Evolutionary conservation across 2,113 vertebrate species (phyloP), one percentile per base, ranked within the genome.

Genomic region (Bucco capensis): DNA sequence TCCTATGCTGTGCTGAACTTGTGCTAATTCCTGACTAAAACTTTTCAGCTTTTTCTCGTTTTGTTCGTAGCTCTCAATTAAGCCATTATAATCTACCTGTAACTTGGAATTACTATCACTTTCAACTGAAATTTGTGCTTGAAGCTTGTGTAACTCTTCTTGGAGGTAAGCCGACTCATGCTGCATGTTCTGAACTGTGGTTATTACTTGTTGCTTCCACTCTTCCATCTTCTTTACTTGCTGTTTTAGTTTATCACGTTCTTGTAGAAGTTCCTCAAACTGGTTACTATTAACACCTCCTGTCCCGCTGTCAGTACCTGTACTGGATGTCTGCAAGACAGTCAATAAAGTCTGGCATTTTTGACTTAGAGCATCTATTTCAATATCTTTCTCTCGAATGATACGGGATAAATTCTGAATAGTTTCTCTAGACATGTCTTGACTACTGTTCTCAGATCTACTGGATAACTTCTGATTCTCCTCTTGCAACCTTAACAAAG

Each of bases 151-250:
- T 19, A 99, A 97, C 57, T 99, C 99, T 37, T 99, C 99, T 31
- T 99, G 99, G 42, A 99, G 98, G 88, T 99, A 98, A 25, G 98
- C 99, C 0, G 99, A 99, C 96, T 99, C 99, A 2, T 98, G 99
- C n/a, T 99, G 98, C 99, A 99, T 99, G 79, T 99, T 99, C 91
- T 98, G 98, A 14, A 99, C 98, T 0, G 99, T 99, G 22, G 99
- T 99, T 93, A 99, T 99, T 61, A 99, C 99, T 86, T 99, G 99
- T 71, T 99, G 98, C 83, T 99, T 99, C 99, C 99, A 99, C 92
- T 99, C 99, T 31, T 99, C 99, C 98, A 99, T 99, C 95, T 99
- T 99, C 97, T 99, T 99, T 38, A 99, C 99, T 89, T 99, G 99
- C 58, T 99, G 99, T 73, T 99, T 99, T 56, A 99, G 93, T 6